Evolutionary conservation across 2,113 vertebrate genomes (phyloP).

Genomic region (Myrmecobius fasciatus): DNA sequence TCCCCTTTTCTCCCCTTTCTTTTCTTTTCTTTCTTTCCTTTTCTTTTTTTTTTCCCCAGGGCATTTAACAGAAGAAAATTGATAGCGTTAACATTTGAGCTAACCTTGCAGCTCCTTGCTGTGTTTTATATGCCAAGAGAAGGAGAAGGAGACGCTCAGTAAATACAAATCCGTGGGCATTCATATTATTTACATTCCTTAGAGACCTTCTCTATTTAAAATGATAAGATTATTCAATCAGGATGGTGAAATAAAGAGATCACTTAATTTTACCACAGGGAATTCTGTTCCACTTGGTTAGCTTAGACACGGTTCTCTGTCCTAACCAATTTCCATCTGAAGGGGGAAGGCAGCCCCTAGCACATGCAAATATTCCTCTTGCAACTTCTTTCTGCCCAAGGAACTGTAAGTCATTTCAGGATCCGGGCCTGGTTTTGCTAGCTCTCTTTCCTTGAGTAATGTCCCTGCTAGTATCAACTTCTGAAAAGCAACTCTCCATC

Average conservation of each 20-base stretch:
- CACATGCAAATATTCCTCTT: slow-evolving; percentile 74
- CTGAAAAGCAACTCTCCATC: neutral
- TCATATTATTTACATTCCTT: slow-evolving; percentile 94
- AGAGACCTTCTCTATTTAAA: slow-evolving; percentile 89
- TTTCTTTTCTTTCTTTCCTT: slow-evolving; percentile 1
- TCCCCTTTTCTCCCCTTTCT: neutral
- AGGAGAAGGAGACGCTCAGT: slow-evolving; percentile 88
- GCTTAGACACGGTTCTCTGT: slow-evolving; percentile 87
- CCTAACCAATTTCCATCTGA: slow-evolving; percentile 88
- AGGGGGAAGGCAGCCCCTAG: slow-evolving; percentile 76
- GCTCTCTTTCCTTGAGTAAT: neutral
- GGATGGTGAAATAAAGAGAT: slow-evolving; percentile 90
- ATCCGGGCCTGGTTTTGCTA: neutral
- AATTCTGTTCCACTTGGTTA: slow-evolving; percentile 90
- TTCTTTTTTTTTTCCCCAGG: slow-evolving; percentile 70
- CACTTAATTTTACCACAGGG: slow-evolving; percentile 91
- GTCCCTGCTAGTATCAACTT: neutral
- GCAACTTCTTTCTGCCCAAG: slow-evolving; percentile 49
- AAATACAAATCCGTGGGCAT: slow-evolving; percentile 96
- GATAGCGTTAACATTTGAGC: slow-evolving; percentile 84
- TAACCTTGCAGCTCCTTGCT: slow-evolving; percentile 85
- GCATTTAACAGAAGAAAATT: slow-evolving; percentile 84
- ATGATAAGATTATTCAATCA: slow-evolving; percentile 92
- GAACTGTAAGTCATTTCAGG: neutral
- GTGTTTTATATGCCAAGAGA: slow-evolving; percentile 89